These are phyloP conservation scores for Penaeus chinensis DNA, from an alignment of 1,140 invertebrate genomes.

Conservation along the genomic window DNA sequence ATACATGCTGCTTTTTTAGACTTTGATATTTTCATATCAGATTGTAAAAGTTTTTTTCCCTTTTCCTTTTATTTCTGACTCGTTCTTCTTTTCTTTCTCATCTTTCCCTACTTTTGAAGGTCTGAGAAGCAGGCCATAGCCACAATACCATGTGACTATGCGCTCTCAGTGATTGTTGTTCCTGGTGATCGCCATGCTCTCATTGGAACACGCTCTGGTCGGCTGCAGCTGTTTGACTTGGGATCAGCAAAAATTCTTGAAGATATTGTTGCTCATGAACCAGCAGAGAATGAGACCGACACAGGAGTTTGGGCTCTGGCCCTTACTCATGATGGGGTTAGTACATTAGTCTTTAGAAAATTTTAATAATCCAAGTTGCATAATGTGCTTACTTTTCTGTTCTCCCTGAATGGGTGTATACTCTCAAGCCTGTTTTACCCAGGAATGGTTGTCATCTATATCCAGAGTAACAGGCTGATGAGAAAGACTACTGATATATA, in stretches of 20 bases:
- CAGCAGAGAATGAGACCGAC: conserved; percentile 69
- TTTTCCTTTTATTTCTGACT: neutral
- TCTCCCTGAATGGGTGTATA: too few species aligned
- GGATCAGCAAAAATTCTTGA: conserved; percentile 81
- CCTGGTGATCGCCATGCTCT: conserved; percentile 93
- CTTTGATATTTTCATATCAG: too few species aligned
- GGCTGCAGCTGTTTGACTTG: conserved; percentile 89
- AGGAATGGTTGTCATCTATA: too few species aligned
- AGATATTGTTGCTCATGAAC: conserved; percentile 82
- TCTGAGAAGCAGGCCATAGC: conserved; percentile 75
- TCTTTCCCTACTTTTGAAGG: conserved; percentile 1
- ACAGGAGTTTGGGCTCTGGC: conserved; percentile 78
- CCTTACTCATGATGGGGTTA: conserved; percentile 81
- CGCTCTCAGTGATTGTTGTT: conserved; percentile 82
- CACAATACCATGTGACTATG: conserved; percentile 79
- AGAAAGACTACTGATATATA: too few species aligned
- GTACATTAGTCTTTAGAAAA: conserved; percentile 11
- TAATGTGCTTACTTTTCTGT: too few species aligned
- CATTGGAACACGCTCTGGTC: conserved; percentile 88
- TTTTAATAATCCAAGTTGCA: neutral
- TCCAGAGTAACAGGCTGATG: too few species aligned
- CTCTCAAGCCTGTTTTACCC: too few species aligned
- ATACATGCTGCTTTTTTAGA: too few species aligned
- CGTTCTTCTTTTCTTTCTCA: neutral
- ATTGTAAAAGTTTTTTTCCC: too few species aligned